Percentiles rank a stretch among this genome's conserved stretches.
phyloP scores from a whole-genome alignment of 2,888 invertebrate genomes.

The Lepidochrysops patricia region DNA sequence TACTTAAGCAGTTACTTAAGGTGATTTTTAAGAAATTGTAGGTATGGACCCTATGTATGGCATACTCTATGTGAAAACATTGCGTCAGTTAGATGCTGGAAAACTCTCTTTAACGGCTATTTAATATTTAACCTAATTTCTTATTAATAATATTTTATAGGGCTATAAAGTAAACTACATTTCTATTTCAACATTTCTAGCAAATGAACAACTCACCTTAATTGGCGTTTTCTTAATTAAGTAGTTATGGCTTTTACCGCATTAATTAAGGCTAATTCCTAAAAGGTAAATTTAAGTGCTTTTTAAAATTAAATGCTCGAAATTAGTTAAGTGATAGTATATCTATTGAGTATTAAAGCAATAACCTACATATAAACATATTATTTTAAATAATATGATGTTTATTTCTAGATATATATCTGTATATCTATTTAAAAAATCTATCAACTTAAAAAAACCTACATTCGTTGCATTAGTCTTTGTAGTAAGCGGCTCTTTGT shows the following conservation, averaged over 20 bases:
- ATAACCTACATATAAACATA: too few relatives aligned
- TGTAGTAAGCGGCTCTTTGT: background rate
- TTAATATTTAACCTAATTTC: background rate
- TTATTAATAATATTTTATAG: background rate
- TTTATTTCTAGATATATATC: too few relatives aligned
- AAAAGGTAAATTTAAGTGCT: background rate
- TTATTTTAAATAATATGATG: too few relatives aligned
- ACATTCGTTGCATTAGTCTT: background rate
- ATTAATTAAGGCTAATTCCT: background rate
- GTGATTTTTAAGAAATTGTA: too few relatives aligned
- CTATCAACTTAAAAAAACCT: too few relatives aligned
- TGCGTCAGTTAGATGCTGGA: too few relatives aligned
- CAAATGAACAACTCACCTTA: background rate
- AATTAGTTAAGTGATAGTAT: background rate
- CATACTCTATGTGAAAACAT: too few relatives aligned
- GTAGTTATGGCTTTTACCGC: background rate
- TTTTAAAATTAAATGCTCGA: background rate
- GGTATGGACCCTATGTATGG: too few relatives aligned
- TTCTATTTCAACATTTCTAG: background rate
- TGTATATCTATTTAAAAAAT: too few relatives aligned
- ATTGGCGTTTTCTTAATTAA: background rate
- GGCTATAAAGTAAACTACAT: background rate
- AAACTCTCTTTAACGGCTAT: too few relatives aligned
- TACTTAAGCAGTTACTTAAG: too few relatives aligned
- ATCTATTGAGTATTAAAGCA: too few relatives aligned